These are phyloP conservation scores for Drosophila pseudoobscura DNA, from an alignment of 1,140 invertebrate genomes.

Conservation along the genomic window DNA sequence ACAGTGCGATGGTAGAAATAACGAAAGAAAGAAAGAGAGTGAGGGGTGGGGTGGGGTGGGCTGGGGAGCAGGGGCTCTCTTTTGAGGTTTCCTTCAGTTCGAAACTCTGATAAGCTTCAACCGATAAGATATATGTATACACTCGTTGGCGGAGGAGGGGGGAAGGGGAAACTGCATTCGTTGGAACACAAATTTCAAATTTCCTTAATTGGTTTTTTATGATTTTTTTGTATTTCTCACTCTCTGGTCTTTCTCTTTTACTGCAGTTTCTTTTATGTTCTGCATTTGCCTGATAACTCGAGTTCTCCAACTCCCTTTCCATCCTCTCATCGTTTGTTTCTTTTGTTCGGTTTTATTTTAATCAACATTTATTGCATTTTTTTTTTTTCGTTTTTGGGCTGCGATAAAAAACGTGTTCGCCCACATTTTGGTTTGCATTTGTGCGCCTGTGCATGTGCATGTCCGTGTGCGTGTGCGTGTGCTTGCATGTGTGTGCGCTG, in stretches of 20 bases:
- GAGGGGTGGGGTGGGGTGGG: too few relatives aligned
- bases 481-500: conserved; percentile 41
- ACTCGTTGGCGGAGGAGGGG: too few relatives aligned
- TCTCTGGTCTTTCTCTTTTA: conserved; percentile 11
- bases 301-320: neutral
- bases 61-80: neutral
- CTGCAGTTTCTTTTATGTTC: conserved; percentile 45
- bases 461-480: conserved; percentile 29
- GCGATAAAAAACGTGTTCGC: conserved; percentile 81
- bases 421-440: conserved; percentile 63
- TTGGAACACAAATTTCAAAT: conserved; percentile 36
- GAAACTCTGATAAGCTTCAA: conserved; percentile 19
- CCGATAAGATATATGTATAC: conserved; percentile 49
- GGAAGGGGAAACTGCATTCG: conserved; percentile 44
- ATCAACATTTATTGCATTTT: conserved; percentile 80
- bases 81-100: conserved; percentile 17
- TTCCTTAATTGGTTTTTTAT: conserved; percentile 48
- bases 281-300: too few relatives aligned
- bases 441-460: conserved; percentile 32
- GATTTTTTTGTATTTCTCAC: conserved; percentile 4
- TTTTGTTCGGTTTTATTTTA: conserved; percentile 63
- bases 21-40: too few relatives aligned
- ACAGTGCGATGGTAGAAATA: neutral
- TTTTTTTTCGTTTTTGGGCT: conserved; percentile 37
- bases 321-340: conserved; percentile 12